phyloP scores from a whole-genome alignment of 2,888 invertebrate genomes.

The Laspeyria flexula region DNA sequence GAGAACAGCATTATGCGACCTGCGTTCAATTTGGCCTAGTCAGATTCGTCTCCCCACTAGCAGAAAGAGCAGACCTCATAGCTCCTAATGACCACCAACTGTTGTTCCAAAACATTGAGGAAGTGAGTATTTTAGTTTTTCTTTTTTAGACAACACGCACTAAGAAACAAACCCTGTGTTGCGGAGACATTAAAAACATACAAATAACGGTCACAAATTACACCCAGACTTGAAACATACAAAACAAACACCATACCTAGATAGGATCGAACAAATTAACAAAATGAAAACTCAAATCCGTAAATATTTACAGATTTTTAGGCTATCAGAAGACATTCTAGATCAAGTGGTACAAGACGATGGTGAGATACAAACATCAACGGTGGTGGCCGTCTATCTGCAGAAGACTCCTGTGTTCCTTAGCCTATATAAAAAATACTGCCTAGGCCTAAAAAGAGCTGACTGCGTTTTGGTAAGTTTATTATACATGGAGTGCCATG shows the following conservation, averaged over 20 bases:
- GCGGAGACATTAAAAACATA: no score
- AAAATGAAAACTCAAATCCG: no score
- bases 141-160: no score
- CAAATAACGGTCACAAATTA: no score
- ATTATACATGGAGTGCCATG: no score
- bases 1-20: constrained; percentile 92
- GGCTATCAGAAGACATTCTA: constrained; percentile 92
- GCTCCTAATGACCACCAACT: constrained; percentile 91
- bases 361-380: constrained; percentile 89
- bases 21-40: constrained; percentile 92
- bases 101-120: constrained; percentile 94
- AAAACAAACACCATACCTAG: no score
- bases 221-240: no score
- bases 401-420: constrained; percentile 91
- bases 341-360: constrained; percentile 91
- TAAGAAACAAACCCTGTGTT: no score
- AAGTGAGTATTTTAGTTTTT: constrained; percentile 85
- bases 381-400: constrained; percentile 89
- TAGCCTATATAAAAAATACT: constrained; percentile 92
- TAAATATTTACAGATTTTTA: constrained; percentile 87
- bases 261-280: no score
- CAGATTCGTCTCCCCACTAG: constrained; percentile 91
- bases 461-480: constrained; percentile 91
- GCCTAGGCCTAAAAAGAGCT: constrained; percentile 93
- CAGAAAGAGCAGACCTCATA: constrained; percentile 91